Conservation (phyloP, 2,797 vertebrate species). For the Florisuga fusca region DNA sequence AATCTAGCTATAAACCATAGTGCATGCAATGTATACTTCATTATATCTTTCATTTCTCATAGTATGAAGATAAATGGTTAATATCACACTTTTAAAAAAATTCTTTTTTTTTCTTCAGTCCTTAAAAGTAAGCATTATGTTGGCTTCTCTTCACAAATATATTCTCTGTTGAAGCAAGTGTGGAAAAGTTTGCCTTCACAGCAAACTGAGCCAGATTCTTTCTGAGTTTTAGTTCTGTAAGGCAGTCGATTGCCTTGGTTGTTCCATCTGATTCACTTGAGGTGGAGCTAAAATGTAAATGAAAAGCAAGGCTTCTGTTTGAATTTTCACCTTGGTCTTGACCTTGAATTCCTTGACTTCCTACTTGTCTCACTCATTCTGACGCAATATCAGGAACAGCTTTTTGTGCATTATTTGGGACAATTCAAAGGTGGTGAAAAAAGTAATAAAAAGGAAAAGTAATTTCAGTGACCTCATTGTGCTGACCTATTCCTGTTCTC, state of each 20-base stretch:
- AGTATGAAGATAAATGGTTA: not conserved
- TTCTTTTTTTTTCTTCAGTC: not conserved
- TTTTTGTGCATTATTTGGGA: not conserved
- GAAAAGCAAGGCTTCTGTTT: slow-evolving; percentile 1
- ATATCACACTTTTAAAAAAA: not conserved
- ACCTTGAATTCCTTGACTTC: slow-evolving; percentile 34
- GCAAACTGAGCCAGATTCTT: not conserved
- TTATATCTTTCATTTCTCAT: not conserved
- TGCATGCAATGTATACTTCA: not conserved
- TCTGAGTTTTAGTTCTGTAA: not conserved
- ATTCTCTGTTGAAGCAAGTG: not conserved
- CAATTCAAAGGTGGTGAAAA: not conserved
- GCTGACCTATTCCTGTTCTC: not conserved
- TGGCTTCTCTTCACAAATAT: not conserved
- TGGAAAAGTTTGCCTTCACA: not conserved
- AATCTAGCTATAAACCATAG: not conserved
- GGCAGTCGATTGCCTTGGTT: not conserved
- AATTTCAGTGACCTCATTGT: not conserved
- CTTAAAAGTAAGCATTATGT: not conserved
- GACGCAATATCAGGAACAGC: not conserved
- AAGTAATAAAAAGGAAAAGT: not conserved
- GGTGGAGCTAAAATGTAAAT: slow-evolving; percentile 18
- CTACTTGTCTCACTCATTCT: not conserved
- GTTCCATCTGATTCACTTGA: not conserved
- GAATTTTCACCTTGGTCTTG: slow-evolving; percentile 52